These are phyloP conservation scores for Boulengeromyrus knoepffleri DNA, from an alignment of 2,113 vertebrate genomes.

Conservation along the genomic window DNA sequence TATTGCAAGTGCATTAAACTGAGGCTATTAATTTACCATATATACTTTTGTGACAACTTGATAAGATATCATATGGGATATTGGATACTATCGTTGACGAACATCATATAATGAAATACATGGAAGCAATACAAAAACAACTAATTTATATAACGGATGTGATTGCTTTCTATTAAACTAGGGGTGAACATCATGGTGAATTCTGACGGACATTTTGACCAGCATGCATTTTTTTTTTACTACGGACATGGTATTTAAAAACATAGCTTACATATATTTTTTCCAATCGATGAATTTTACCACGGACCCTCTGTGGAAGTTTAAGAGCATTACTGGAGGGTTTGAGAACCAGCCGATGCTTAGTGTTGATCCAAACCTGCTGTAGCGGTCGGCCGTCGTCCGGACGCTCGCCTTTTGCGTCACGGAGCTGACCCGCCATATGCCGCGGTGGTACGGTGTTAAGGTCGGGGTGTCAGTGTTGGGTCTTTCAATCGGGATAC, in stretches of 20 bases:
- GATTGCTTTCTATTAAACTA: not conserved
- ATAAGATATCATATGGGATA: not conserved
- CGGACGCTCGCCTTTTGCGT: not conserved
- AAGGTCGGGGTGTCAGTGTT: not conserved
- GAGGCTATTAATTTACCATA: not conserved
- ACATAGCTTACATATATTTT: not conserved
- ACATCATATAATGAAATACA: not conserved
- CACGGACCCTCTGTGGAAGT: not conserved
- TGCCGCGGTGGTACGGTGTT: not conserved
- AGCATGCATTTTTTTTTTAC: not conserved
- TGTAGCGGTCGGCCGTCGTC: not conserved
- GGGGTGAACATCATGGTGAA: not conserved
- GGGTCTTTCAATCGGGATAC: not conserved
- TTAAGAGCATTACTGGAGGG: not conserved
- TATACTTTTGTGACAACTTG: not conserved
- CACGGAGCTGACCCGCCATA: not conserved
- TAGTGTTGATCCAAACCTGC: not conserved
- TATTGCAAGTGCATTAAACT: not conserved
- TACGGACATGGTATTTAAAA: not conserved
- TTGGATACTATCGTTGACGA: not conserved
- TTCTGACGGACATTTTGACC: not conserved
- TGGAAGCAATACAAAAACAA: not conserved
- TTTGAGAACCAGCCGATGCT: not conserved
- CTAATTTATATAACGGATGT: not conserved
- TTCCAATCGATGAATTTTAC: not conserved